phyloP scores from a whole-genome alignment of 2,888 invertebrate species.

The Andrena dorsata region DNA sequence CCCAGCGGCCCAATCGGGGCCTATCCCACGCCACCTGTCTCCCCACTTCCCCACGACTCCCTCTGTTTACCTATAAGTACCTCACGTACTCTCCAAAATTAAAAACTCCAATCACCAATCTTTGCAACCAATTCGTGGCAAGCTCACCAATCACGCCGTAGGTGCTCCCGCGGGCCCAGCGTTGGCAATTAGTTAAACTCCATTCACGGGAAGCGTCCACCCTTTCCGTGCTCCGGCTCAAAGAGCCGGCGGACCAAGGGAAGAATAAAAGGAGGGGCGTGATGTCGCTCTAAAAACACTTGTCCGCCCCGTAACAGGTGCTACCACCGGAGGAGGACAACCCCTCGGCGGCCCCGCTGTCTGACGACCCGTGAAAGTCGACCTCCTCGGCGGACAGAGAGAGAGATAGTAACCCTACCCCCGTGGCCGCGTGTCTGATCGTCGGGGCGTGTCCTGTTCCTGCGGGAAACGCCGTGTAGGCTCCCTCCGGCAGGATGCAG shows the following conservation, averaged over 20 bases:
- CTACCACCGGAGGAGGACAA: constrained; percentile 46
- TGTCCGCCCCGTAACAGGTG: constrained; percentile 69
- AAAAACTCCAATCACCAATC: too few species aligned
- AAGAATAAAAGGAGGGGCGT: constrained; percentile 22
- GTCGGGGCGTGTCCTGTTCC: constrained; percentile 71
- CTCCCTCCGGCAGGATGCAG: constrained; percentile 48
- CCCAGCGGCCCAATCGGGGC: too few species aligned
- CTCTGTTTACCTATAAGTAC: too few species aligned
- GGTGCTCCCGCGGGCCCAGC: constrained; percentile 10
- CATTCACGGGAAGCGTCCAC: constrained; percentile 26
- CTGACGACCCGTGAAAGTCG: constrained; percentile 73
- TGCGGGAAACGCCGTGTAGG: constrained; percentile 63
- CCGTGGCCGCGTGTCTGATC: constrained; percentile 63
- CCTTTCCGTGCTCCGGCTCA: constrained; percentile 19
- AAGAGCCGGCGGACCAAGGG: constrained; percentile 1
- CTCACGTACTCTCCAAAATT: too few species aligned
- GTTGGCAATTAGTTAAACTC: constrained; percentile 42
- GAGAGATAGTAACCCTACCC: constrained; percentile 60
- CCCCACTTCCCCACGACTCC: too few species aligned
- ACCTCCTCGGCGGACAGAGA: constrained; percentile 48
- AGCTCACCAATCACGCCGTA: background rate
- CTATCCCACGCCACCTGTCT: too few species aligned
- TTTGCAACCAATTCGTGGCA: background rate
- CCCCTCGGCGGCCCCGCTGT: constrained; percentile 54
- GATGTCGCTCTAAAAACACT: constrained; percentile 47